Conservation (phyloP, 2,113 vertebrate species). For the Atrichornis clamosus region DNA sequence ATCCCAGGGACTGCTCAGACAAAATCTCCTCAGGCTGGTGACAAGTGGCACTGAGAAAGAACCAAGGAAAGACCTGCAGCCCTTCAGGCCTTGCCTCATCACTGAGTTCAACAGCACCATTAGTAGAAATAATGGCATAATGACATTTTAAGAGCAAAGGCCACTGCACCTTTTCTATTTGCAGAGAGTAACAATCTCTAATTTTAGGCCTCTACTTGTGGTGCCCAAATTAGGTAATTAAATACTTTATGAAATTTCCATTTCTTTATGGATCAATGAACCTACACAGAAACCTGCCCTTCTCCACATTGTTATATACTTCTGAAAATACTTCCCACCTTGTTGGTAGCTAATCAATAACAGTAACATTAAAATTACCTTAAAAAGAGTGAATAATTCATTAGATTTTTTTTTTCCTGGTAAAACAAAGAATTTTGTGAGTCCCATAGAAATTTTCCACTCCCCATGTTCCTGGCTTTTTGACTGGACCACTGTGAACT, state of each 20-base stretch:
- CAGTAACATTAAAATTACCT: background rate
- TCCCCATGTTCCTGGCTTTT: constrained; percentile 53
- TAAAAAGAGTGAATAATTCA: background rate
- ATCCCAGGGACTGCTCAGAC: background rate
- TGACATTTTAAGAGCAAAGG: background rate
- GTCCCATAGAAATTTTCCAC: constrained; percentile 29
- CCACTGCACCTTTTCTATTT: background rate
- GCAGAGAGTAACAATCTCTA: background rate
- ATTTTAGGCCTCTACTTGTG: background rate
- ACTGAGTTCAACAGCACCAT: background rate
- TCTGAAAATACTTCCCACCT: background rate
- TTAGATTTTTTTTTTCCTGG: background rate
- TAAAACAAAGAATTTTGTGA: background rate
- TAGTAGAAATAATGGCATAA: background rate
- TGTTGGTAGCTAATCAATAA: background rate
- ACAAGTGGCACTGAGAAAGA: background rate
- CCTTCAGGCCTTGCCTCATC: background rate
- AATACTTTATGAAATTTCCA: background rate
- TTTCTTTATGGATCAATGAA: background rate
- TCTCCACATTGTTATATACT: background rate
- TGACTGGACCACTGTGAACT: constrained; percentile 2
- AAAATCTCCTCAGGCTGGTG: background rate
- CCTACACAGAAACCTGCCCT: background rate
- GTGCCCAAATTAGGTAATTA: background rate
- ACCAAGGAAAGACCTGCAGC: background rate